These are phyloP conservation scores for Pungitius pungitius DNA, from an alignment of 2,113 vertebrate genomes.

Conservation along the genomic window DNA sequence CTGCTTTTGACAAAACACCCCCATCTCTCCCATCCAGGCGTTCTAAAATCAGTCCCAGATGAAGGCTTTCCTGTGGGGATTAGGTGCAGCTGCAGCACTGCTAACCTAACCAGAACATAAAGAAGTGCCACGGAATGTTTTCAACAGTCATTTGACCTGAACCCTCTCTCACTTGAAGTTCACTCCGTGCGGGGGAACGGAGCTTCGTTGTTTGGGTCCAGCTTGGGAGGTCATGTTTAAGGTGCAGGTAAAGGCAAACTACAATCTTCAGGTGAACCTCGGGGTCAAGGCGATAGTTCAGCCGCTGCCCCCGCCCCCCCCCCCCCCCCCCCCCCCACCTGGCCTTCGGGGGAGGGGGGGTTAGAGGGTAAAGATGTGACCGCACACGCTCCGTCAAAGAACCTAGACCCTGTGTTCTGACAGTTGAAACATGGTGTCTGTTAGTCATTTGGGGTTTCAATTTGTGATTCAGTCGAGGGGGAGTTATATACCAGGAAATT, in stretches of 20 bases:
- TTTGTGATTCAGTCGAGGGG: conserved; percentile 52
- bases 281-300: conserved; percentile 39
- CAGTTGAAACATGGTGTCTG: conserved; percentile 67
- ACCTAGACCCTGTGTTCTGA: conserved; percentile 60
- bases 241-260: conserved; percentile 29
- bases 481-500: conserved; percentile 51
- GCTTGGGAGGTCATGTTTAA: conserved; percentile 25
- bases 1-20: conserved; percentile 59
- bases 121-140: conserved; percentile 35
- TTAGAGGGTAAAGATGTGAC: conserved; percentile 57
- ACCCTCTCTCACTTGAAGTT: conserved; percentile 34
- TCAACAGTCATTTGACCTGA: conserved; percentile 61
- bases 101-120: conserved; percentile 57
- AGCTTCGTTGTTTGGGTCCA: conserved; percentile 24
- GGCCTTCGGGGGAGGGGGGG: conserved; percentile 57
- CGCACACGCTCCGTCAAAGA: conserved; percentile 65
- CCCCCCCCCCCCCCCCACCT: conserved; percentile 22
- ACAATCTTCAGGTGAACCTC: conserved; percentile 37
- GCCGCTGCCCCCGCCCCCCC: not conserved
- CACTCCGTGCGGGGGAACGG: conserved; percentile 24
- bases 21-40: conserved; percentile 21
- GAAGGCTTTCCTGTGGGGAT: conserved; percentile 75
- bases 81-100: conserved; percentile 74
- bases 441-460: conserved; percentile 73
- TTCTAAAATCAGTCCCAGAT: conserved; percentile 80